A percentile compares a stretch with the other conserved stretches of the same genome.
Evolutionary conservation across 2,113 vertebrate species (phyloP).

Genomic region (Takifugu flavidus): DNA sequence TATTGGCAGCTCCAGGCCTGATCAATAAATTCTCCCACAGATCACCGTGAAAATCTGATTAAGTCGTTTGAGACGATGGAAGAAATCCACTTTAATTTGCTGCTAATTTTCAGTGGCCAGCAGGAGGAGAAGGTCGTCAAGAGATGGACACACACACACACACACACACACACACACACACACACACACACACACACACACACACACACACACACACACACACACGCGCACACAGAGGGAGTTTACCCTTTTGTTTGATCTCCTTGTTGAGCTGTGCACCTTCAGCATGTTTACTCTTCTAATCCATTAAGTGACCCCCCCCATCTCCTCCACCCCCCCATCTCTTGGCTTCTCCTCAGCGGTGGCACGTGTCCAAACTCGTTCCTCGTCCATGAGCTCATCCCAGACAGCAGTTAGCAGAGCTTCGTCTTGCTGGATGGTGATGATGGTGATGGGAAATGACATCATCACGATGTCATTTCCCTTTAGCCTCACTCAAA

Average conservation of each 20-base stretch:
- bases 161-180: no score
- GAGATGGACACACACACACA: background rate
- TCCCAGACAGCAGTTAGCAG: no score
- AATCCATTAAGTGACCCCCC: background rate
- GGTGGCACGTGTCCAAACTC: no score
- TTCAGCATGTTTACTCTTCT: background rate
- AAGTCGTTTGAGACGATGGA: conserved; percentile 8
- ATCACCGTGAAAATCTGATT: conserved; percentile 15
- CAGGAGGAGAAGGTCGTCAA: background rate
- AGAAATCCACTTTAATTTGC: conserved; percentile 15
- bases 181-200: background rate
- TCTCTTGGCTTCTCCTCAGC: no score
- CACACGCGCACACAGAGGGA: background rate
- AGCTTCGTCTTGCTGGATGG: no score
- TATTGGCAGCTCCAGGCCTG: conserved; percentile 12
- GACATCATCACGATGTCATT: no score
- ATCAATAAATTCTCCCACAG: conserved; percentile 17
- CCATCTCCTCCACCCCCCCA: no score
- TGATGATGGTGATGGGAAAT: no score
- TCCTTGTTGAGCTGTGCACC: background rate
- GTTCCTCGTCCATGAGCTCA: no score
- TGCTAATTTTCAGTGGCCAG: background rate
- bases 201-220: background rate
- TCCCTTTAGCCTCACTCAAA: no score
- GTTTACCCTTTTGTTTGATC: background rate